Percentiles rank a stretch among this genome's conserved stretches.
Evolutionary conservation across 2,113 vertebrate species (phyloP).

Genomic region (Pyrgilauda ruficollis): DNA sequence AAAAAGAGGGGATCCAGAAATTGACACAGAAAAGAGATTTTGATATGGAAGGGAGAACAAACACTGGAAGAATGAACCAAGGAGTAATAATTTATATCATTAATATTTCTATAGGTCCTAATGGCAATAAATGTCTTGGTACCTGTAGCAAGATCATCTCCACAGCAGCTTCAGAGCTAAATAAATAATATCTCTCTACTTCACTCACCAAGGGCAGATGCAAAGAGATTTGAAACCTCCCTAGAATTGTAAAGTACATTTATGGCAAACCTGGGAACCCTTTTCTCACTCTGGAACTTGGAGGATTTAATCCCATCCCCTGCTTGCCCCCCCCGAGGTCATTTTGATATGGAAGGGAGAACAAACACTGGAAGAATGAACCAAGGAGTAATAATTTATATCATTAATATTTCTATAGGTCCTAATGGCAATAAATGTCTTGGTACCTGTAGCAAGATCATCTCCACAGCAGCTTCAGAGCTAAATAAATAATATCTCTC

Average conservation of each 20-base stretch:
- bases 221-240: not conserved
- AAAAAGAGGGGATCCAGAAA: not conserved
- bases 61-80: not conserved
- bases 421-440: not conserved
- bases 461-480: not conserved
- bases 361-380: not conserved
- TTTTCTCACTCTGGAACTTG: not conserved
- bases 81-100: not conserved
- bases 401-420: not conserved
- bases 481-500: not conserved
- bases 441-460: not conserved
- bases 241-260: not conserved
- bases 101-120: not conserved
- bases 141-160: not conserved
- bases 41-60: not conserved
- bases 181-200: not conserved
- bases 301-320: not conserved
- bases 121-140: not conserved
- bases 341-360: not conserved
- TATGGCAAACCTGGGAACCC: not conserved
- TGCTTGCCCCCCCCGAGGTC: not conserved
- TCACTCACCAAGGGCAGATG: not conserved
- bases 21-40: not conserved
- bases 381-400: not conserved
- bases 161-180: not conserved